Percentiles rank a stretch among this genome's conserved stretches.
Evolutionary conservation across 1,140 invertebrate genomes (phyloP).

Genomic region (Acromyrmex echinatior): DNA sequence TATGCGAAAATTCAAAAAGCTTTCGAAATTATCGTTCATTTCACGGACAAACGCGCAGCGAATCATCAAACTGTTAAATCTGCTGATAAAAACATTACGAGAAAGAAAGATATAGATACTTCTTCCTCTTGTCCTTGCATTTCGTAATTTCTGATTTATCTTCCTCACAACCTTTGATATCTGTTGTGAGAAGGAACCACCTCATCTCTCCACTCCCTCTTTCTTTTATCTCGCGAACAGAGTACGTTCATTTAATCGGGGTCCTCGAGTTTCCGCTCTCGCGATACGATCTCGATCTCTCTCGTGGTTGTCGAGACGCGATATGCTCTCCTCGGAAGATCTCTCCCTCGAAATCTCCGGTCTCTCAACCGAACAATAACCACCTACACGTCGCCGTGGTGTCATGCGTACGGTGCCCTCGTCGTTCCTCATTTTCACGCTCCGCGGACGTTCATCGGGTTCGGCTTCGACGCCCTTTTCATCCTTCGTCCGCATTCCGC

Average conservation of each 20-base stretch:
- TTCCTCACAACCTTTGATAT: slow-evolving; percentile 9
- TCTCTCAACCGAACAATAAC: slow-evolving; percentile 70
- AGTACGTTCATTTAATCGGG: slow-evolving; percentile 59
- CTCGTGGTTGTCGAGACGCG: slow-evolving; percentile 49
- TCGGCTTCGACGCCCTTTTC: not conserved
- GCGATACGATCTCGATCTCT: slow-evolving; percentile 61
- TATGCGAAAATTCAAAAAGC: slow-evolving; percentile 15
- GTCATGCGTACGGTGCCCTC: slow-evolving; percentile 33
- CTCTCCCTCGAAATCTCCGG: slow-evolving; percentile 70
- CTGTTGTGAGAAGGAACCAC: not conserved
- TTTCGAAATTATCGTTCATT: slow-evolving; percentile 44
- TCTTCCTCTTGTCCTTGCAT: not conserved
- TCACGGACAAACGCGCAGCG: slow-evolving; percentile 1
- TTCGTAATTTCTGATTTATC: slow-evolving; percentile 63
- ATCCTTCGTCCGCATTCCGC: slow-evolving; percentile 24
- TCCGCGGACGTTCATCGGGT: slow-evolving; percentile 10
- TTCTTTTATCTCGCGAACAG: slow-evolving; percentile 13
- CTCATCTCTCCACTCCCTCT: not conserved
- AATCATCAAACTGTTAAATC: slow-evolving; percentile 22
- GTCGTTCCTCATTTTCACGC: slow-evolving; percentile 76
- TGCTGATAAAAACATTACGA: slow-evolving; percentile 21
- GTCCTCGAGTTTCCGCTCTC: slow-evolving; percentile 55
- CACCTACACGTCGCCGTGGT: slow-evolving; percentile 45
- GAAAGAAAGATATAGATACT: not conserved
- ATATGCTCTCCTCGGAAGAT: slow-evolving; percentile 46